Conservation (phyloP, 92 coral and sea anemone genomes). For the Umimayanthus chanpuru region DNA sequence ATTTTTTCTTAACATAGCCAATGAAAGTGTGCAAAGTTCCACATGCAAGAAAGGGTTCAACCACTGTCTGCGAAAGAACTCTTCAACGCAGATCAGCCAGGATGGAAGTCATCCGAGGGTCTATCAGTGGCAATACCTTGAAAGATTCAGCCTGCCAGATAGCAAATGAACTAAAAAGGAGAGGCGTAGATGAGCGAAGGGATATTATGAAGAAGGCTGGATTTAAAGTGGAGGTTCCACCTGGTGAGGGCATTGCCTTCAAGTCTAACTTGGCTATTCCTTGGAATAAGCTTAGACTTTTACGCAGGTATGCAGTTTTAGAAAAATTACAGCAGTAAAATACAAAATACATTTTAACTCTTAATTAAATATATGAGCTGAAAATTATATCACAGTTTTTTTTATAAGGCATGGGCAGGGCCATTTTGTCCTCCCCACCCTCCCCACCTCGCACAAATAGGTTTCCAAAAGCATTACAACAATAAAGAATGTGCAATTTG, state of each 20-base stretch:
- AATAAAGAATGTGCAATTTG: neutral
- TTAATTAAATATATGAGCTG: neutral
- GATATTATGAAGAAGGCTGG: too few relatives aligned
- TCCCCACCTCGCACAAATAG: neutral
- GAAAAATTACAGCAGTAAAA: neutral
- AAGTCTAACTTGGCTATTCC: slow-evolving; percentile 14
- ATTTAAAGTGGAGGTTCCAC: too few relatives aligned
- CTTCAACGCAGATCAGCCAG: too few relatives aligned
- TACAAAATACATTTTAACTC: slow-evolving; percentile 1
- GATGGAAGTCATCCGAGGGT: too few relatives aligned
- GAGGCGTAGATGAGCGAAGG: too few relatives aligned
- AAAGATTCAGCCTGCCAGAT: too few relatives aligned
- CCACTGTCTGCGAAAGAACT: too few relatives aligned
- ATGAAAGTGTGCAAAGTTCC: neutral
- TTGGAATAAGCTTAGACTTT: slow-evolving; percentile 18
- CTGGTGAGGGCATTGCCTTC: slow-evolving; percentile 20
- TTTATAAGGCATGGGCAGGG: neutral
- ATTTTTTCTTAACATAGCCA: slow-evolving; percentile 9
- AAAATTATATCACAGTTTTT: neutral
- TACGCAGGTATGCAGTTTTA: slow-evolving; percentile 23
- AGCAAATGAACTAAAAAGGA: too few relatives aligned
- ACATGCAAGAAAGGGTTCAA: too few relatives aligned
- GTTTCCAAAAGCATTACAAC: slow-evolving; percentile 21
- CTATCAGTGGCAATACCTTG: too few relatives aligned
- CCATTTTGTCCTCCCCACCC: neutral